Conservation (phyloP, 2,888 invertebrate species). For the Alsophila aescularia region DNA sequence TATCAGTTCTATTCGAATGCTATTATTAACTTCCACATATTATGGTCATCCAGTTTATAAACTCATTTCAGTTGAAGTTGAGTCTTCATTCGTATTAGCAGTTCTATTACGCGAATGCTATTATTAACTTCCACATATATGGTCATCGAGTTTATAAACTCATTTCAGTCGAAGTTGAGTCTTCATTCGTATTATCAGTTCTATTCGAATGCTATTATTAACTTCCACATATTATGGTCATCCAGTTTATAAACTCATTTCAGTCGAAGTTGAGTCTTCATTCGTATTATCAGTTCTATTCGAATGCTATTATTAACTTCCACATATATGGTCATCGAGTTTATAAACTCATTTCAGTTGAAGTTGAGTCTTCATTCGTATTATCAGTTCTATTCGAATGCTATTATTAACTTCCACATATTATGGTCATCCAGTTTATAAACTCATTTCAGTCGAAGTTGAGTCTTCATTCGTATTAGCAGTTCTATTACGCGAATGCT, state of each 20-base stretch:
- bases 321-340: no score
- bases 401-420: constrained; percentile 8
- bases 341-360: constrained; percentile 3
- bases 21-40: constrained; percentile 8
- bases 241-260: constrained; percentile 11
- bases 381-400: background rate
- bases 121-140: constrained; percentile 7
- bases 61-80: constrained; percentile 10
- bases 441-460: constrained; percentile 11
- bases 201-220: constrained; percentile 6
- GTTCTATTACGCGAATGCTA: constrained; percentile 2
- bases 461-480: background rate
- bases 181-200: constrained; percentile 1
- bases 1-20: background rate
- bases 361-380: constrained; percentile 4
- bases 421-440: no score
- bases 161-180: constrained; percentile 9
- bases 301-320: constrained; percentile 9
- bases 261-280: constrained; percentile 5
- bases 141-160: no score
- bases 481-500: constrained; percentile 2
- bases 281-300: background rate
- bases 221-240: background rate
- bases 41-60: no score
- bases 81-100: background rate